Base-by-base conservation (phyloP, 2,888 invertebrate genomes). In the Volucella bombylans region DNA sequence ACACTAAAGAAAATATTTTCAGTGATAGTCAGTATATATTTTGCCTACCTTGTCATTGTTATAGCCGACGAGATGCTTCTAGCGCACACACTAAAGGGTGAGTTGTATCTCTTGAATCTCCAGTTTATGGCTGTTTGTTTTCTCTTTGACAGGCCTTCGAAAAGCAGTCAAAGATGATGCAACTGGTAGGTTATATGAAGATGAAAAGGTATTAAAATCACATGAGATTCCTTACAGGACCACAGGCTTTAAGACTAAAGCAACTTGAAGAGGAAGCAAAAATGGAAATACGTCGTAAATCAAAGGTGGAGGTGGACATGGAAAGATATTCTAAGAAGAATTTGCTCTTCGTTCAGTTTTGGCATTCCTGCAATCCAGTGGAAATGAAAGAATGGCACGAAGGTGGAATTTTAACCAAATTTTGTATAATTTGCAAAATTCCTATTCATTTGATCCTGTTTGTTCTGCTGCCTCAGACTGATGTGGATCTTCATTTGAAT, bases 401-500 rank as follows among this genome's bases (percentile, higher is more conserved):
- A 15, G 52, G 54, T 41, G 78, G 79, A n/a, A 0, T 31, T 0
- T 0, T 74, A 2, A 10, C 54, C 4, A 82, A 72, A 31, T 0
- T 71, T 0, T 81, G 77, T 4, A 50, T 86, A 0, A 0, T 87
- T 4, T 1, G 93, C 23, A 92, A 93, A 88, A 89, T 92, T 67
- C 94, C 94, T 0, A 90, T 93, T 0, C 90, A 93, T 86, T 87
- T 94, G 15, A 1, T 93, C 0, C 90, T 95, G 9, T 92, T 92
- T 59, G 87, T 94, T 8, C 92, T 94, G 1, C 91, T 94, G 41
- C 94, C 94, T 0, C 91, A 93, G 9, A 93, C 94, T 14, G 93
- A 94, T 86, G 90, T 92, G 79, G 90, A 91, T 10, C 90, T 92
- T 2, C 90, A 90, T 73, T 92, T 91, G 77, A 89, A 92, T 78